Percentiles rank a stretch among this genome's conserved stretches.
Evolutionary conservation across 2,113 vertebrate genomes (phyloP).

Genomic region (Centropus bengalensis): DNA sequence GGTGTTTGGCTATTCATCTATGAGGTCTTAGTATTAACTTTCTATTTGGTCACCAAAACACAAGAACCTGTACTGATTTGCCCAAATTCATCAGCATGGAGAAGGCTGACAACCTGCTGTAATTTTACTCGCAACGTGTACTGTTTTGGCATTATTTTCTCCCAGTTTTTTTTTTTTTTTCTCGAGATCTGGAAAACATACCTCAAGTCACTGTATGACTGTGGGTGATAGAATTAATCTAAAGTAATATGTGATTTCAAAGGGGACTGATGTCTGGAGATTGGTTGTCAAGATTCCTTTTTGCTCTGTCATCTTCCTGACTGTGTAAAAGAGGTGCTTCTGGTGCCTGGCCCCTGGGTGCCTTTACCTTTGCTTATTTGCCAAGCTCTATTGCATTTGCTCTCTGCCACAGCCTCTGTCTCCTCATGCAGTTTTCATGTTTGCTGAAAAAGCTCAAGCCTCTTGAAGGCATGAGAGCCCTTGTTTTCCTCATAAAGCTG

Average conservation of each 20-base stretch:
- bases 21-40: background rate
- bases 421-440: background rate
- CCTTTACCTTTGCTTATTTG: background rate
- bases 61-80: background rate
- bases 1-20: background rate
- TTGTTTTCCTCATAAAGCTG: background rate
- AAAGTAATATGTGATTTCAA: background rate
- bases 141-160: background rate
- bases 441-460: background rate
- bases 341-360: background rate
- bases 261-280: conserved; percentile 11
- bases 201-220: background rate
- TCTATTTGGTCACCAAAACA: background rate
- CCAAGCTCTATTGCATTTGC: background rate
- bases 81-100: background rate
- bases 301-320: background rate
- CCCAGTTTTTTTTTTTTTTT: background rate
- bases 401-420: background rate
- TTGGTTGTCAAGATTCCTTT: background rate
- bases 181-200: background rate
- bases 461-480: background rate
- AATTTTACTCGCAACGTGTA: background rate
- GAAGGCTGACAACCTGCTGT: background rate
- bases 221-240: background rate
- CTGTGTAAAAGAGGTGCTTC: background rate